phyloP scores from a whole-genome alignment of 2,113 vertebrate species.

The Sebastes fasciatus region DNA sequence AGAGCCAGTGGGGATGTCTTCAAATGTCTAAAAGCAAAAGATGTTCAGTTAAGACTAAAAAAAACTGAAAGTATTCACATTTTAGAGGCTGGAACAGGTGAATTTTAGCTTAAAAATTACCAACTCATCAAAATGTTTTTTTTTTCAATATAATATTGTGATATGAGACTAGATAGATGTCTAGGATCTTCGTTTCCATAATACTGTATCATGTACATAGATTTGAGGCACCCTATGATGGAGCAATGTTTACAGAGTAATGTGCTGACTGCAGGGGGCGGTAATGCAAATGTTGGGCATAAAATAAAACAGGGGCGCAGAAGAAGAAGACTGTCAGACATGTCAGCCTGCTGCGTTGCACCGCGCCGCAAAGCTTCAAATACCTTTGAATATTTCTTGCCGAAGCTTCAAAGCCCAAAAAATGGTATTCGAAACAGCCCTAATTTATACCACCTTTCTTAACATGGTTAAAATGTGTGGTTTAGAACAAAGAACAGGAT shows the following conservation, averaged over 20 bases:
- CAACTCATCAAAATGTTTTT: not conserved
- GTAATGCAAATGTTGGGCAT: too few relatives aligned
- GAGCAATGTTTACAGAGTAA: not conserved
- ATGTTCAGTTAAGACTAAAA: not conserved
- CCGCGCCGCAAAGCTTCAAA: too few relatives aligned
- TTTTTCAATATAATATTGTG: not conserved
- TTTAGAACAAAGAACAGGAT: not conserved
- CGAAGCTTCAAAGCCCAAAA: too few relatives aligned
- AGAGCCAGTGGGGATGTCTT: too few relatives aligned
- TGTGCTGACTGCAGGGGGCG: too few relatives aligned
- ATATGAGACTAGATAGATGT: not conserved
- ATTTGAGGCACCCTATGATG: not conserved
- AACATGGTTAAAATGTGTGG: not conserved
- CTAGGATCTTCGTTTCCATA: not conserved
- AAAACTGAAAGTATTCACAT: not conserved
- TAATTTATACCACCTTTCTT: not conserved
- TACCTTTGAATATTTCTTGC: too few relatives aligned
- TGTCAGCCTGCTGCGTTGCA: too few relatives aligned
- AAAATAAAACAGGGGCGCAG: too few relatives aligned
- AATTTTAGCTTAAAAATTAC: not conserved
- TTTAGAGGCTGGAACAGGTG: not conserved
- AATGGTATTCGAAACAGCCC: not conserved
- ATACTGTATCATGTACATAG: not conserved
- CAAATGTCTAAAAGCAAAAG: not conserved
- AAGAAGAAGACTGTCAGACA: too few relatives aligned